A percentile compares a stretch with the other conserved stretches of the same genome.
Evolutionary conservation across 1,140 invertebrate genomes (phyloP).

Genomic region (Zelostemma sp.): DNA sequence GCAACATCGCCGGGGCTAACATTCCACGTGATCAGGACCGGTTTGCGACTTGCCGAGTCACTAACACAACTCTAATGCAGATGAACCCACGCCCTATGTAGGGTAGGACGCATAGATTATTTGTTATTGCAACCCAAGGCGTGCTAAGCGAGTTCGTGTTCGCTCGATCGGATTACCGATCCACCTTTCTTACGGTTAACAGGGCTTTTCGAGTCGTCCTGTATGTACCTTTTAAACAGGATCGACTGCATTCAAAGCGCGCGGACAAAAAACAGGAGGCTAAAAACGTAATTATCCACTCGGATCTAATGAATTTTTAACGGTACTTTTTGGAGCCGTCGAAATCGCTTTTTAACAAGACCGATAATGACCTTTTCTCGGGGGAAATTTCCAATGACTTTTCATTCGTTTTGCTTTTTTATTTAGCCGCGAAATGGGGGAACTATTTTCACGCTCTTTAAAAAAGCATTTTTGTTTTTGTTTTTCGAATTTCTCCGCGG

Average conservation of each 20-base stretch:
- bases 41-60: slow-evolving; percentile 54
- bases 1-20: slow-evolving; percentile 54
- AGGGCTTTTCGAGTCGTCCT: slow-evolving; percentile 2
- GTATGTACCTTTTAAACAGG: background rate
- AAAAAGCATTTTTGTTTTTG: no score
- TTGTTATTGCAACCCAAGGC: slow-evolving; percentile 44
- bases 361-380: no score
- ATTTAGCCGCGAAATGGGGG: no score
- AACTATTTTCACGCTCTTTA: no score
- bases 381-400: no score
- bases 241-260: slow-evolving; percentile 16
- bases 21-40: slow-evolving; percentile 57
- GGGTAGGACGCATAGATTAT: slow-evolving; percentile 42
- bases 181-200: slow-evolving; percentile 11
- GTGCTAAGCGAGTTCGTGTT: slow-evolving; percentile 8
- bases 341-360: no score
- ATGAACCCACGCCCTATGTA: slow-evolving; percentile 51
- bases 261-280: slow-evolving; percentile 17
- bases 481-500: no score
- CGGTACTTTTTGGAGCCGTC: slow-evolving; percentile 16
- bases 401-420: no score
- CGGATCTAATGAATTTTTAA: slow-evolving; percentile 36
- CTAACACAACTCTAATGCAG: slow-evolving; percentile 50
- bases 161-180: slow-evolving; percentile 26
- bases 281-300: slow-evolving; percentile 44